A percentile compares a stretch with the other conserved stretches of the same genome.
phyloP scores from a whole-genome alignment of 2,113 vertebrate genomes.

The Stegostoma tigrinum region DNA sequence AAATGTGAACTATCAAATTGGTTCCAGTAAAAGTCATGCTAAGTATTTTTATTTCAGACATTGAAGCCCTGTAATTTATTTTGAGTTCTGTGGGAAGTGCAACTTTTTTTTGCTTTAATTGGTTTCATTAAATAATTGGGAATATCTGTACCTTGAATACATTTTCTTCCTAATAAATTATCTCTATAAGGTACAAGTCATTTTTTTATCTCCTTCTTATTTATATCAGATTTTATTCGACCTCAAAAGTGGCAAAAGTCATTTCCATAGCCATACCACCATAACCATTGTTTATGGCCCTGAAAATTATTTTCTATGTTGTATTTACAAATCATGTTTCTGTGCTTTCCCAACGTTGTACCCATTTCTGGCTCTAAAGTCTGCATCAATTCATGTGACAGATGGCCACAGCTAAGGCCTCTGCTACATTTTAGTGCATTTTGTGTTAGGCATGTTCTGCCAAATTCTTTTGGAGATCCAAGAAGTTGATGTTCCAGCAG shows the following conservation, averaged over 20 bases:
- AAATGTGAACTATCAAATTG: not conserved
- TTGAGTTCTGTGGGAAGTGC: not conserved
- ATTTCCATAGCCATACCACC: not conserved
- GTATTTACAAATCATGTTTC: not conserved
- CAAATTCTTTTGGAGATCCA: not conserved
- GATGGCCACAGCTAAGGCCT: not conserved
- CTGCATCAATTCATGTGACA: not conserved
- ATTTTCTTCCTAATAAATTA: not conserved
- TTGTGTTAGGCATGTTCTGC: not conserved
- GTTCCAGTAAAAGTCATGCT: not conserved
- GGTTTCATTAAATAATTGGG: not conserved
- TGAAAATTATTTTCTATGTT: not conserved
- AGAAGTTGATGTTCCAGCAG: constrained; percentile 27
- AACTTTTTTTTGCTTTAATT: not conserved
- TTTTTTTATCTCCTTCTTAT: not conserved
- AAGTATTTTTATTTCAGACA: not conserved
- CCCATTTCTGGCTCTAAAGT: not conserved
- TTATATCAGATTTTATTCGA: not conserved
- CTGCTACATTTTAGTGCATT: not conserved
- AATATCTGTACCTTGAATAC: not conserved
- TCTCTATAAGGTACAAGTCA: not conserved
- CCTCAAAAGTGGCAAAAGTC: not conserved
- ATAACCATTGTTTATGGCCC: not conserved
- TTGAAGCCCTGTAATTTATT: not conserved
- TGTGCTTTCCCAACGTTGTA: not conserved